Evolutionary conservation across 1,140 invertebrate species (phyloP), one percentile per base, ranked within the genome.

Genomic region (Bombus waltoni): DNA sequence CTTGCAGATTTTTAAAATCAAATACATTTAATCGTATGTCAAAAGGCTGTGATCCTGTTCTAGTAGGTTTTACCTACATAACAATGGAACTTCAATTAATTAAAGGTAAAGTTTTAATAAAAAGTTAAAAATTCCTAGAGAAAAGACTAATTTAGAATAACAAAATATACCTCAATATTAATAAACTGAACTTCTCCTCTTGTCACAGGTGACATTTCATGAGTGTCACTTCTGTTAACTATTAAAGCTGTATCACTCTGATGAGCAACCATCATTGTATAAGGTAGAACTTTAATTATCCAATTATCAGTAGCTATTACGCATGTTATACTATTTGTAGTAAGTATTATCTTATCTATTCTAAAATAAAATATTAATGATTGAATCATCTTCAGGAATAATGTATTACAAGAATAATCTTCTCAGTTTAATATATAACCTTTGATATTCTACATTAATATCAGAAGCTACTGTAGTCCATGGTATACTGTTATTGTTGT

Each of bases 211-310:
- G 97, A 96, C 62, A 97, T 95, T 6, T 96, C 93, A 92, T 98
- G 98, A 35, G 97, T 97, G 92, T 98, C 98, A 75, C 97, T 96
- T 96, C 96, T 96, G 86, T 97, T 96, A 28, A 98, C 96, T 44
- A 97, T 96, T 2, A 99, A 94, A 40, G 96, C 95, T 62, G 98
- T 97, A 93, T 98, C 97, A 92, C 95, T 96, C 93, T 98, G 98
- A 93, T 98, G 97, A 1, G 97, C 97, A 70, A 98, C 92, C 89
- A 97, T 95, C 1, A 98, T 92, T 90, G 94, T 96, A 92, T 98
- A 98, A 72, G 97, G 97, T 1, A 97, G 96, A 3, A 98, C 96
- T 95, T 98, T 98, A 42, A 99, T 96, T n/a, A 99, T 96, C 98
- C 98, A 99, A 89, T 97, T 98, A 91, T 98, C 97, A 2, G 98